These are phyloP conservation scores for Smutsia gigantea DNA, from an alignment of 2,797 vertebrate genomes.

Conservation along the genomic window DNA sequence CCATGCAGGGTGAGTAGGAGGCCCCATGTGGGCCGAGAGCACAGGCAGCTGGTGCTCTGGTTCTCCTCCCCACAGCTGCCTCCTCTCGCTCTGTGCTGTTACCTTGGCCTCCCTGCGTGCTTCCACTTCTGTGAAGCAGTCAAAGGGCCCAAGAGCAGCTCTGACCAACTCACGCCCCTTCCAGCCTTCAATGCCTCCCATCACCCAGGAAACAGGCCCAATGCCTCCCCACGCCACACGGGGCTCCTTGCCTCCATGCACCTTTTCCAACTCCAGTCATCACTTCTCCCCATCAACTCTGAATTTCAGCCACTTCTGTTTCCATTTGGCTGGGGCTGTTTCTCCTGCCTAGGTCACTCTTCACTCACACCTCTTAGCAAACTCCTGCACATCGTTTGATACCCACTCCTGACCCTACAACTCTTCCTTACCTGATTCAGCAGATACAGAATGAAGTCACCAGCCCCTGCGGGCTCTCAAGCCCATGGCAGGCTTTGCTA, in stretches of 20 bases:
- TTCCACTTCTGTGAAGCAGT: background rate
- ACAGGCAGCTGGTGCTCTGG: background rate
- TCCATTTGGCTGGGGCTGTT: background rate
- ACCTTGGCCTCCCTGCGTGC: background rate
- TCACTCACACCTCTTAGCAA: background rate
- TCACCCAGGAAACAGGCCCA: background rate
- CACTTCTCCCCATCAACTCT: background rate
- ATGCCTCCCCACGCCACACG: accelerated
- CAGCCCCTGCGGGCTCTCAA: background rate
- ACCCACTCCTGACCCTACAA: background rate
- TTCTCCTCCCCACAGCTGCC: background rate
- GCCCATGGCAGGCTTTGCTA: background rate
- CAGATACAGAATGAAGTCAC: background rate
- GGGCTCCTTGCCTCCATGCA: background rate
- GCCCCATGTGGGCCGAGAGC: accelerated
- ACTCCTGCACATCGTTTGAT: background rate
- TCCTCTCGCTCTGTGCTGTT: background rate
- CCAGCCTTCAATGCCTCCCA: too few species aligned
- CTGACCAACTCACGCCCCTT: background rate
- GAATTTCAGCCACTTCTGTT: background rate
- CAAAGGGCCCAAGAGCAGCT: background rate
- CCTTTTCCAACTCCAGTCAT: background rate
- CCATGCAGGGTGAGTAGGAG: accelerated
- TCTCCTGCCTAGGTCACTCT: background rate
- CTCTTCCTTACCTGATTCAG: background rate